Conservation (phyloP, 1,140 invertebrate genomes). For the Mya arenaria region DNA sequence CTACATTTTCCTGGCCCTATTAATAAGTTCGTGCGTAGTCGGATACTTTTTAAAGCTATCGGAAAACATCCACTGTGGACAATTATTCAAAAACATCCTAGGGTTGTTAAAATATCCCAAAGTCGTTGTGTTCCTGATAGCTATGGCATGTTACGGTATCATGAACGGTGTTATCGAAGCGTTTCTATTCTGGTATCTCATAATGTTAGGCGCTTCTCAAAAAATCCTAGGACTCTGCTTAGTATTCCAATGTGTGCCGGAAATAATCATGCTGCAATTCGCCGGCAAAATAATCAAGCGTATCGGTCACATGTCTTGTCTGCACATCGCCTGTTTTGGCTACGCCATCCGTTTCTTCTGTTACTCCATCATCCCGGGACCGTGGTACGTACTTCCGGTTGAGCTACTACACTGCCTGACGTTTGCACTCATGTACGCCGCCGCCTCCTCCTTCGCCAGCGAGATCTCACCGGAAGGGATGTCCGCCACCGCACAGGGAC, state of each 20-base stretch:
- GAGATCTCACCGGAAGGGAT: conserved; percentile 91
- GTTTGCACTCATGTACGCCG: conserved; percentile 93
- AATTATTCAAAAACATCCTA: conserved; percentile 64
- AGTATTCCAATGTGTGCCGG: conserved; percentile 90
- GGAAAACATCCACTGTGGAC: conserved; percentile 58
- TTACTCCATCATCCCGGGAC: conserved; percentile 90
- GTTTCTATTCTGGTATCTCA: conserved; percentile 93
- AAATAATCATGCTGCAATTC: conserved; percentile 90
- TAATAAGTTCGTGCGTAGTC: conserved; percentile 54
- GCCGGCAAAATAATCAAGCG: conserved; percentile 90
- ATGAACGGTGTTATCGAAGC: conserved; percentile 94
- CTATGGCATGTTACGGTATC: conserved; percentile 91
- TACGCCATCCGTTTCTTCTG: conserved; percentile 90
- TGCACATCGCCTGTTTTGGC: conserved; percentile 90
- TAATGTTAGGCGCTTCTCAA: conserved; percentile 87
- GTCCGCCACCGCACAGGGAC: conserved; percentile 91
- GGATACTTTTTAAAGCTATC: conserved; percentile 63
- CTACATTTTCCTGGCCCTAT: conserved; percentile 69
- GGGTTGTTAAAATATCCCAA: conserved; percentile 54
- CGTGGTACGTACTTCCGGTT: conserved; percentile 88
- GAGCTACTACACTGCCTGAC: conserved; percentile 94
- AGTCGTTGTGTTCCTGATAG: conserved; percentile 83
- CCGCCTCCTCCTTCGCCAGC: conserved; percentile 94
- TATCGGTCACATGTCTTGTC: conserved; percentile 90
- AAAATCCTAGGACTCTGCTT: conserved; percentile 91